A percentile compares a stretch with the other conserved stretches of the same genome.
Evolutionary conservation across 2,113 vertebrate genomes (phyloP).

Genomic region (Apistogramma diplotaenia): DNA sequence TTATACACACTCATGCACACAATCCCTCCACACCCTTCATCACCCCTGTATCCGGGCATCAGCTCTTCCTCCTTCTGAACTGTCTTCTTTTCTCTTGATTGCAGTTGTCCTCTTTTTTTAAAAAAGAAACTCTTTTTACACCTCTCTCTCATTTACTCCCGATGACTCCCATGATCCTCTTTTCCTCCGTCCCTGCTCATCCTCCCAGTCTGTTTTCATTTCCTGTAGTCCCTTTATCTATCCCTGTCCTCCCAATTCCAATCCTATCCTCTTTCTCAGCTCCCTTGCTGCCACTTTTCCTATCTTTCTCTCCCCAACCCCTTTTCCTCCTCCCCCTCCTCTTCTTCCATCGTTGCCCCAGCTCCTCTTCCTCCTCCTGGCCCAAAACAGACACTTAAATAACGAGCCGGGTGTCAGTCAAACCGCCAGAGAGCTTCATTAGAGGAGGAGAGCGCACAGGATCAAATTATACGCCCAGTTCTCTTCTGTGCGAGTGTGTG

Average conservation of each 20-base stretch:
- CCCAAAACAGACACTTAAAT: constrained; percentile 62
- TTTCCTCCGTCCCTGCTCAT: neutral
- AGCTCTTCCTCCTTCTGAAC: constrained; percentile 32
- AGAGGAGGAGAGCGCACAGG: constrained; percentile 63
- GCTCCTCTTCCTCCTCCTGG: constrained; percentile 37
- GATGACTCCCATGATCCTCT: constrained; percentile 8
- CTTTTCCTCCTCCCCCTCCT: neutral
- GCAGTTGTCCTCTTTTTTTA: neutral
- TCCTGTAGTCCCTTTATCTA: constrained; percentile 22
- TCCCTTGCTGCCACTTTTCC: constrained; percentile 27
- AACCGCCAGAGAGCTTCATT: constrained; percentile 70
- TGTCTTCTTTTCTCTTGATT: constrained; percentile 22
- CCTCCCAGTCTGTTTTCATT: constrained; percentile 9
- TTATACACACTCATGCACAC: constrained; percentile 57
- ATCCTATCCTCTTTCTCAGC: neutral
- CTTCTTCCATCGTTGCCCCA: neutral
- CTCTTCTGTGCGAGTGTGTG: constrained; percentile 18
- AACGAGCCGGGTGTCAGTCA: constrained; percentile 71
- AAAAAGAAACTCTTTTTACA: neutral
- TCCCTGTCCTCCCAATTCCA: constrained; percentile 7
- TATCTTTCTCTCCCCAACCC: neutral
- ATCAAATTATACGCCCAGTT: constrained; percentile 67
- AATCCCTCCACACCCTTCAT: constrained; percentile 42
- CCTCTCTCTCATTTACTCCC: neutral
- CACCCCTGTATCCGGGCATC: constrained; percentile 36